Conservation (phyloP, 2,888 invertebrate genomes). For the Apamea sordens region DNA sequence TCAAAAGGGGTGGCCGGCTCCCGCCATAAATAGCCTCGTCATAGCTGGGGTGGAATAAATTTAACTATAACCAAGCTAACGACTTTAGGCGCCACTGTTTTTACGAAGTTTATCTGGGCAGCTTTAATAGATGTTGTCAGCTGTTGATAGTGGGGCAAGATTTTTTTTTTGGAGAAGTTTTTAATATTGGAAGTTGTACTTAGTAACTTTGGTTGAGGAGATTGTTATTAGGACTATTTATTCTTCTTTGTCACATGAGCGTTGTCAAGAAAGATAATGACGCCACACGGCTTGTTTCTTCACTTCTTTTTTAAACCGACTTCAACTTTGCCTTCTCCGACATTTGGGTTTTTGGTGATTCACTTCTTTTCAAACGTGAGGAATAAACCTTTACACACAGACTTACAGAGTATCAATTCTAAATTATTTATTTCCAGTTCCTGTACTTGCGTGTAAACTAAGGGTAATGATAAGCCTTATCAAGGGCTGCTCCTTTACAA, state of each 20-base stretch:
- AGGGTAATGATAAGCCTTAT: too few species aligned
- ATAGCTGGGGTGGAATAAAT: conserved; percentile 55
- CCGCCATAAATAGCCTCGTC: conserved; percentile 49
- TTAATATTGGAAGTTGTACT: neutral
- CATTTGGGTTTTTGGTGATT: too few species aligned
- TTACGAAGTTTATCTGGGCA: conserved; percentile 41
- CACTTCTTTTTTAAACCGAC: too few species aligned
- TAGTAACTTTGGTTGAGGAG: neutral
- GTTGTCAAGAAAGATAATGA: neutral
- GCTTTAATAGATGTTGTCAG: conserved; percentile 57
- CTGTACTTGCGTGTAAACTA: too few species aligned
- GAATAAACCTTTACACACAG: too few species aligned
- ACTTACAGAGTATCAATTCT: too few species aligned
- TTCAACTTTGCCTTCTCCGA: too few species aligned
- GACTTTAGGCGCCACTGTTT: conserved; percentile 54
- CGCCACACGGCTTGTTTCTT: too few species aligned
- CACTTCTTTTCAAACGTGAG: too few species aligned
- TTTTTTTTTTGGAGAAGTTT: conserved; percentile 23
- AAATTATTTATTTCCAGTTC: too few species aligned
- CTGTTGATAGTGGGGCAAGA: conserved; percentile 33
- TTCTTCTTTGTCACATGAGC: neutral
- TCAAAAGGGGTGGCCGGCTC: conserved; percentile 23
- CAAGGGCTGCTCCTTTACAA: too few species aligned
- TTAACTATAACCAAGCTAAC: conserved; percentile 50
- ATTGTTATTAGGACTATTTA: neutral